Percentiles rank a stretch among this genome's conserved stretches.
Conservation (phyloP, 2,113 vertebrate species). For the Cheirogaleus medius region DNA sequence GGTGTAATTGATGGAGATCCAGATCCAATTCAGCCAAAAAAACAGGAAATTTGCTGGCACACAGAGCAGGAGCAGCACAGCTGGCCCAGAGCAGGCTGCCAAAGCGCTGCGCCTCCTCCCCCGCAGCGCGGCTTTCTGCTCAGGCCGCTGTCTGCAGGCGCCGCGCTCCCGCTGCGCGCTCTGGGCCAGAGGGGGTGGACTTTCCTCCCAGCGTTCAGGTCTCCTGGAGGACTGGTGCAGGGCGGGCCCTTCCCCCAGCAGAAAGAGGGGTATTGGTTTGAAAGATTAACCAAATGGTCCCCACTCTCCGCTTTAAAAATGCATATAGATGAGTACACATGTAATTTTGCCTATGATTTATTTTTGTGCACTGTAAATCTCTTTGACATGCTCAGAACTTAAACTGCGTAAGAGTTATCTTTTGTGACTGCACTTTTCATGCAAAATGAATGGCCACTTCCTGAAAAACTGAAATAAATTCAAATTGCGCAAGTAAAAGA, state of each 20-base stretch:
- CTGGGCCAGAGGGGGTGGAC: background rate
- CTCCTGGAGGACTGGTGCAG: background rate
- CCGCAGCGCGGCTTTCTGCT: background rate
- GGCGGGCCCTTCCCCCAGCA: background rate
- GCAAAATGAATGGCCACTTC: background rate
- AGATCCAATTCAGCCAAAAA: background rate
- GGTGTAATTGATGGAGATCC: background rate
- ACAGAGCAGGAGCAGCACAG: background rate
- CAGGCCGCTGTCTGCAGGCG: background rate
- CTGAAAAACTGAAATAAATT: slow-evolving; percentile 28
- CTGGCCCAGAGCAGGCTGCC: background rate
- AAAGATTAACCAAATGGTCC: background rate
- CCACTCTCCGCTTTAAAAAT: background rate
- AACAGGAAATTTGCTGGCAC: background rate
- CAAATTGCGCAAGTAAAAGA: background rate
- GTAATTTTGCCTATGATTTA: background rate
- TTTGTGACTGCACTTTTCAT: background rate
- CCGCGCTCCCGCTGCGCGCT: too few species aligned
- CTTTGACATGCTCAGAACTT: background rate
- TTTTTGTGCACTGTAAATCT: background rate
- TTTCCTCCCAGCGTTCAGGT: background rate
- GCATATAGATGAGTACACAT: background rate
- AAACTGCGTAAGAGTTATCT: background rate
- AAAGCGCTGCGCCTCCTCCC: background rate
- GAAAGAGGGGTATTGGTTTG: background rate